Evolutionary conservation across 2,888 invertebrate species (phyloP), one percentile per base, ranked within the genome.

Genomic region (Tipula confusa): DNA sequence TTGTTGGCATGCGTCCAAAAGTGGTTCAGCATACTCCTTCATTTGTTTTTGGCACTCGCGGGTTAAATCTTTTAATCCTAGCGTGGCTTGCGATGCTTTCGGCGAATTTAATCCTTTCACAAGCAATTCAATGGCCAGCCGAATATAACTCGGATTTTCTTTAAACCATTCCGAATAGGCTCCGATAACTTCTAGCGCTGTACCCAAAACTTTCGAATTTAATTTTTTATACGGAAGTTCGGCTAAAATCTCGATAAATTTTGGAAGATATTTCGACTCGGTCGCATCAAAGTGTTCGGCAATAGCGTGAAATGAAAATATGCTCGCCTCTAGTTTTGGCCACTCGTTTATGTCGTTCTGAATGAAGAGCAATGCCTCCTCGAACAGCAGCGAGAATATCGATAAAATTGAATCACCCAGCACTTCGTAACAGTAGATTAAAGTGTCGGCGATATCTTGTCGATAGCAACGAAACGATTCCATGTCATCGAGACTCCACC

Each of bases 81-180:
- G 93, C 2, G 97, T 97, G 0, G 96, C 94, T 84, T 95, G 93
- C 3, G 95, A 94, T 0, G 95, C 93, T 84, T 95, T 94, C 31
- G 93, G 91, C 0, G 92, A 90, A 85, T 93, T 91, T 11, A 96
- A 89, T 0, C 95, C 94, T 38, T 93, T 90, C 15, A 92, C 90
- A 2, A 95, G 89, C 28, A 96, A 89, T n/a, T 94, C 93, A 83
- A 96, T 90, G 5, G 94, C 92, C 84, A 91, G 91, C 29, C 91
- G 91, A 85, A 96, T 90, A 88, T 93, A 92, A 18, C 92, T 91
- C 0, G 94, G 93, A 89, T 95, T 93, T 83, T 91, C 92, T 85
- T 92, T 92, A 84, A 97, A 92, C 97, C 97, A 98, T 86, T 95
- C 93, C 24, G 97, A 95, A 90, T 96, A 97, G 0, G 95, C 93